Conservation (phyloP, 2,113 vertebrate genomes). For the Puntigrus tetrazona region DNA sequence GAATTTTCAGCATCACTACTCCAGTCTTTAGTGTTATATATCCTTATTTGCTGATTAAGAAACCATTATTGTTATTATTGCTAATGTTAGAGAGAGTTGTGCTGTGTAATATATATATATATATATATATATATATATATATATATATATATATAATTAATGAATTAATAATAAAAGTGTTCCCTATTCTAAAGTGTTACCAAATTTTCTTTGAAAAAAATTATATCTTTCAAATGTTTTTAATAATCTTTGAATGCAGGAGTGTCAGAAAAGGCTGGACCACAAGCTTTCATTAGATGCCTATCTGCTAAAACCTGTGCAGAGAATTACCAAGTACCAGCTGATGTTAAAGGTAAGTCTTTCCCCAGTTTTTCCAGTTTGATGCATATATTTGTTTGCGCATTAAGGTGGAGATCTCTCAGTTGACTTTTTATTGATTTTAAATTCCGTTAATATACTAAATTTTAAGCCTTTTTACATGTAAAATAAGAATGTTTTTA, state of each 20-base stretch:
- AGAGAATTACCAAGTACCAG: slow-evolving; percentile 93
- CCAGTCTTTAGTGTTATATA: background rate
- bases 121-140: no score
- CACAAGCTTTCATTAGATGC: slow-evolving; percentile 91
- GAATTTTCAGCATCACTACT: background rate
- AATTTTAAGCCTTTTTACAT: background rate
- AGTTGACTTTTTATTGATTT: background rate
- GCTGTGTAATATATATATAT: background rate
- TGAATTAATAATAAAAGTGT: no score
- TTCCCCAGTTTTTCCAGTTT: background rate
- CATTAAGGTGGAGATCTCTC: background rate
- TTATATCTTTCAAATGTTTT: background rate
- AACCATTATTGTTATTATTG: background rate
- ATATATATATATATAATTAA: no score
- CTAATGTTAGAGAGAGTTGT: background rate
- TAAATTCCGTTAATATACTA: background rate
- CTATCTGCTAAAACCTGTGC: slow-evolving; percentile 89
- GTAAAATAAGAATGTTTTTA: background rate
- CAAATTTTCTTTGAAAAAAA: no score
- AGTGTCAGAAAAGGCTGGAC: slow-evolving; percentile 87
- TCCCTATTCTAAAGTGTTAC: no score
- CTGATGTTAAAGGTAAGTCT: slow-evolving; percentile 82
- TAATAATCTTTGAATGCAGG: slow-evolving; percentile 62
- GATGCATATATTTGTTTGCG: background rate
- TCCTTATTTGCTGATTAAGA: background rate